A percentile compares a stretch with the other conserved stretches of the same genome.
phyloP scores from a whole-genome alignment of 2,113 vertebrate species.

The Erythrolamprus reginae region DNA sequence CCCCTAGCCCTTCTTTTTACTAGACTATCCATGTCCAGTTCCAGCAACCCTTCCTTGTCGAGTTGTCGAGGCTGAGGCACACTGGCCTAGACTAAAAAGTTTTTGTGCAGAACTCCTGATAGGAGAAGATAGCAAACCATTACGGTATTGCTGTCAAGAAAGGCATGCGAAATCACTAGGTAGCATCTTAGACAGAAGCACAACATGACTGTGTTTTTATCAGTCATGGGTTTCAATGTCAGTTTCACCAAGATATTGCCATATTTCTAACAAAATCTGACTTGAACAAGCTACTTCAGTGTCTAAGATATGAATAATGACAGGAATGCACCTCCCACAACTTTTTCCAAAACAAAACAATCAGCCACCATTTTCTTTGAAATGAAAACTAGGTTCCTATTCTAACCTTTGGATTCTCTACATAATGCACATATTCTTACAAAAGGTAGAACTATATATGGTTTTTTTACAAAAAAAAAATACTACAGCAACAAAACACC shows the following conservation, averaged over 20 bases:
- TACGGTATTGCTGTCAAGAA: background rate
- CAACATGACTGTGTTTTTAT: background rate
- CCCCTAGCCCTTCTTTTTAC: no score
- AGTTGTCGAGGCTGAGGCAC: background rate
- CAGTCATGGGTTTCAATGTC: background rate
- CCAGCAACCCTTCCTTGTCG: no score
- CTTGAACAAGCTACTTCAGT: background rate
- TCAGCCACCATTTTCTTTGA: conserved; percentile 50
- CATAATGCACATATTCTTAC: conserved; percentile 48
- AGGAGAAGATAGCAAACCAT: background rate
- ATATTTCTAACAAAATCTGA: background rate
- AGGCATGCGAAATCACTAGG: background rate
- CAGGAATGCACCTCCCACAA: background rate
- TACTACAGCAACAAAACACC: conserved; percentile 16
- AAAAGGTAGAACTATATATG: conserved; percentile 26
- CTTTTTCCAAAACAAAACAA: no score
- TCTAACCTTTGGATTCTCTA: conserved; percentile 44
- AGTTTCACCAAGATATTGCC: background rate
- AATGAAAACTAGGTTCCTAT: conserved; percentile 45
- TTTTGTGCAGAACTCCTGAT: background rate
- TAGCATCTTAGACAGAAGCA: background rate
- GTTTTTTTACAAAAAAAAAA: conserved; percentile 17
- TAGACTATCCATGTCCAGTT: no score
- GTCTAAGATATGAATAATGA: background rate
- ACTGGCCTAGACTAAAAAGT: background rate